A percentile compares a stretch with the other conserved stretches of the same genome.
Conservation (phyloP, 2,888 invertebrate genomes). For the Volucella inflata region DNA sequence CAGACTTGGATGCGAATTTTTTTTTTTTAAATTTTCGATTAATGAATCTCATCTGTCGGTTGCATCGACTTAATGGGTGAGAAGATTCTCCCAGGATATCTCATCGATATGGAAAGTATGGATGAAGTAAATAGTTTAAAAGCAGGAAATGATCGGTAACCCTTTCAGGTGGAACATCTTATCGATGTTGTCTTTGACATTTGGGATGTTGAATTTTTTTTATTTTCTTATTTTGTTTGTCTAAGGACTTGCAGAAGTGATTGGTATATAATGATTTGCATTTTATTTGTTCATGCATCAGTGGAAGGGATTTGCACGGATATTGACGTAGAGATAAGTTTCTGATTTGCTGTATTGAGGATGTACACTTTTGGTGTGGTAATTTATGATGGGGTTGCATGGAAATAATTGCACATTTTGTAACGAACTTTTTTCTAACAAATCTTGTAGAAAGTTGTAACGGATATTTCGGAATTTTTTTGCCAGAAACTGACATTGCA, state of each 20-base stretch:
- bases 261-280: conserved; percentile 56
- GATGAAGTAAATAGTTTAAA: neutral
- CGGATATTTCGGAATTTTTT: conserved; percentile 16
- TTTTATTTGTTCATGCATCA: conserved; percentile 63
- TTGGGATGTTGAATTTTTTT: neutral
- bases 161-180: conserved; percentile 64
- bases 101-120: conserved; percentile 71
- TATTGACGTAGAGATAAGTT: conserved; percentile 51
- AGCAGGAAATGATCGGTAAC: conserved; percentile 60
- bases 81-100: conserved; percentile 71
- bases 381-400: conserved; percentile 30
- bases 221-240: conserved; percentile 41
- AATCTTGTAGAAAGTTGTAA: conserved; percentile 43
- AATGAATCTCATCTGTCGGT: conserved; percentile 60
- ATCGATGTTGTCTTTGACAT: conserved; percentile 13
- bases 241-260: conserved; percentile 22
- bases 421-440: conserved; percentile 61
- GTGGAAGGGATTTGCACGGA: conserved; percentile 65
- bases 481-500: no score
- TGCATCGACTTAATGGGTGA: conserved; percentile 68
- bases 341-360: conserved; percentile 48
- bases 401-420: conserved; percentile 61
- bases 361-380: neutral
- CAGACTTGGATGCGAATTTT: conserved; percentile 73
- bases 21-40: conserved; percentile 21